These are phyloP conservation scores for Drosophila tsacasi DNA, from an alignment of 1,140 invertebrate genomes.

Conservation along the genomic window DNA sequence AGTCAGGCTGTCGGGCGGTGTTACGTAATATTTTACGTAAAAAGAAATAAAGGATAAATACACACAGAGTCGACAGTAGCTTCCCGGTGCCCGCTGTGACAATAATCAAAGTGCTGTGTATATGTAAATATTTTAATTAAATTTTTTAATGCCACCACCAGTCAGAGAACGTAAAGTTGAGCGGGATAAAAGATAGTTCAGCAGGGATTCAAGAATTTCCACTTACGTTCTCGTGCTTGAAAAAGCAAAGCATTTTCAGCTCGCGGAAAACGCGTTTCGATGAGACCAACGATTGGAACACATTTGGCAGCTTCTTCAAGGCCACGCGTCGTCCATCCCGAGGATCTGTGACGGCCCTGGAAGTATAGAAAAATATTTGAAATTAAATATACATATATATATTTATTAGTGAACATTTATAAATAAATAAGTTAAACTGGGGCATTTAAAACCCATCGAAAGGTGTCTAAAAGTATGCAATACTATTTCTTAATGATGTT, in stretches of 20 bases:
- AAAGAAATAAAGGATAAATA: conserved; percentile 39
- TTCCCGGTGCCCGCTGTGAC: background rate
- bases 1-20: conserved; percentile 24
- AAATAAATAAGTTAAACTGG: background rate
- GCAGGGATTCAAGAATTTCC: background rate
- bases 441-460: background rate
- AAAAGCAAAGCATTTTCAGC: conserved; percentile 99
- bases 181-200: conserved; percentile 6
- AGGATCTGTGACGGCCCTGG: conserved; percentile 99
- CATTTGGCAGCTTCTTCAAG: conserved; percentile 99
- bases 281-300: conserved; percentile 99
- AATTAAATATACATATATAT: conserved; percentile 3
- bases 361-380: conserved; percentile 83
- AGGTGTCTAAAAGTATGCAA: background rate
- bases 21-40: conserved; percentile 55
- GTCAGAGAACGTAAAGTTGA: conserved; percentile 45
- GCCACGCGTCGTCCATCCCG: conserved; percentile 98
- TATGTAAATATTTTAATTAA: conserved; percentile 66
- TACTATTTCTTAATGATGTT: too few species aligned
- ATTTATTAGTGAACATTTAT: background rate
- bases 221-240: conserved; percentile 99
- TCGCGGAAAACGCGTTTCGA: conserved; percentile 99
- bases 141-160: conserved; percentile 60
- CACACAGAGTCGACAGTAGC: background rate
- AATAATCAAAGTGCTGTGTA: conserved; percentile 41